These are phyloP conservation scores for Nymphalis io DNA, from an alignment of 1,140 invertebrate genomes.

Conservation along the genomic window DNA sequence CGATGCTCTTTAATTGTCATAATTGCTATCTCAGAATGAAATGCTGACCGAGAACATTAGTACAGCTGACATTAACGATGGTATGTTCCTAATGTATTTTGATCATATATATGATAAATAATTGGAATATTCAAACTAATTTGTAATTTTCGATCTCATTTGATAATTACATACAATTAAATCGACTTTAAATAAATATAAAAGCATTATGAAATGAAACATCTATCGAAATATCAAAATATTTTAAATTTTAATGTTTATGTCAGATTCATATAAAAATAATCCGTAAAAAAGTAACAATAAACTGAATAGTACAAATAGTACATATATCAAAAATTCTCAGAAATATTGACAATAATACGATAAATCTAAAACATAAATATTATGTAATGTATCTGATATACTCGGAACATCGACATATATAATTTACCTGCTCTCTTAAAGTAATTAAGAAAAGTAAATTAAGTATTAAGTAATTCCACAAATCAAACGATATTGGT, in stretches of 20 bases:
- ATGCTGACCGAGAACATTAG: neutral
- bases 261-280: neutral
- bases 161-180: neutral
- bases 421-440: too few species aligned
- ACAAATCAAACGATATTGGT: too few species aligned
- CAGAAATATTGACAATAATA: too few species aligned
- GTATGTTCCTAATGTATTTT: neutral
- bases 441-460: too few species aligned
- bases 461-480: too few species aligned
- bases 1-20: constrained; percentile 69
- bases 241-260: too few species aligned
- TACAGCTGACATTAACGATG: neutral
- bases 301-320: too few species aligned
- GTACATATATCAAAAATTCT: too few species aligned
- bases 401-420: too few species aligned
- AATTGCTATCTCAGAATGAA: constrained; percentile 51
- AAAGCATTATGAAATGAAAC: neutral
- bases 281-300: neutral
- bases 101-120: neutral
- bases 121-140: neutral
- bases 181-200: neutral
- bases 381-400: too few species aligned
- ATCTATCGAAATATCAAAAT: too few species aligned
- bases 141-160: neutral
- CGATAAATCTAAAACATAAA: too few species aligned